phyloP scores from a whole-genome alignment of 2,888 invertebrate genomes.

The Plagiodera versicolora region DNA sequence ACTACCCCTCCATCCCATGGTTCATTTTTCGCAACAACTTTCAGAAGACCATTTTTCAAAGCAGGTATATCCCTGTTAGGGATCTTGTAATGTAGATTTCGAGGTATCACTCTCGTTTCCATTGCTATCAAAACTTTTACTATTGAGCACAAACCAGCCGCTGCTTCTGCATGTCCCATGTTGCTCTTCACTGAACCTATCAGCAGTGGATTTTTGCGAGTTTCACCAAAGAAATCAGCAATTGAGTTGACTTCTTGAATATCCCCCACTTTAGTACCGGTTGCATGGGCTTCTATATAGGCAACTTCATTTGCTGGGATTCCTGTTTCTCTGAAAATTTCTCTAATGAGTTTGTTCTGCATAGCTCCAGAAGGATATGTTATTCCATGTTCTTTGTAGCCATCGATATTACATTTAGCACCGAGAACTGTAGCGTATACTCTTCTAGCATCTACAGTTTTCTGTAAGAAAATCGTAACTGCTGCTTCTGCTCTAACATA shows the following conservation, averaged over 20 bases:
- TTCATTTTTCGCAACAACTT: conserved; percentile 57
- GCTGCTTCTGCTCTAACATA: conserved; percentile 83
- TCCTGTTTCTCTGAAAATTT: conserved; percentile 82
- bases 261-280: conserved; percentile 97
- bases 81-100: conserved; percentile 67
- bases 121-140: conserved; percentile 68
- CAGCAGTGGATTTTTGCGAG: conserved; percentile 57
- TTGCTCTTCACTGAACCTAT: conserved; percentile 61
- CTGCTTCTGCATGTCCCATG: conserved; percentile 55
- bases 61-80: conserved; percentile 23
- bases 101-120: conserved; percentile 68
- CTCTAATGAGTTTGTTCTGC: conserved; percentile 79
- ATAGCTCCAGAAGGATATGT: conserved; percentile 64
- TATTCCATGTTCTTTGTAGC: conserved; percentile 50
- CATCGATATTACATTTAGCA: conserved; percentile 49
- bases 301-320: conserved; percentile 79
- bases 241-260: conserved; percentile 96
- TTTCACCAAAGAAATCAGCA: conserved; percentile 85
- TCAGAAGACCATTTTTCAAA: conserved; percentile 6
- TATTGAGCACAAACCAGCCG: conserved; percentile 59
- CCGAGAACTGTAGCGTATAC: conserved; percentile 56
- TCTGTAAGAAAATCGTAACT: conserved; percentile 71
- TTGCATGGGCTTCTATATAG: conserved; percentile 98
- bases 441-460: conserved; percentile 57
- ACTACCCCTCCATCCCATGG: conserved; percentile 59